phyloP scores from a whole-genome alignment of 2,888 invertebrate genomes.

The Epirrhoe alternata region DNA sequence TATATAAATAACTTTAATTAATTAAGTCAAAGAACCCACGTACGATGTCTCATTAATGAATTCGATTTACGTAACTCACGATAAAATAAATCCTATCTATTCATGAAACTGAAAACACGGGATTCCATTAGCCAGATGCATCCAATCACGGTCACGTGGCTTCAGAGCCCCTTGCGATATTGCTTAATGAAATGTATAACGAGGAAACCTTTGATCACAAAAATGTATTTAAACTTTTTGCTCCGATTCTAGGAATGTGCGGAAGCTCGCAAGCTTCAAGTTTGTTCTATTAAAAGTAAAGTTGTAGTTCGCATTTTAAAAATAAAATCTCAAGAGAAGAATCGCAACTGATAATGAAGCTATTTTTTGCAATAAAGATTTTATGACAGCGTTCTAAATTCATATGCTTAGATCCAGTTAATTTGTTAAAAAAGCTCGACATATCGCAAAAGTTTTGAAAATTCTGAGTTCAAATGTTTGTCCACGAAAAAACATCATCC shows the following conservation, averaged over 20 bases:
- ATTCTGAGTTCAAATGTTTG: background rate
- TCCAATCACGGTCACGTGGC: slow-evolving; percentile 30
- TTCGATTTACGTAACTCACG: background rate
- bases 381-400: too few species aligned
- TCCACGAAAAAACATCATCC: background rate
- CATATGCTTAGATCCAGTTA: too few species aligned
- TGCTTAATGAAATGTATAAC: slow-evolving; percentile 15
- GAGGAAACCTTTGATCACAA: slow-evolving; percentile 3
- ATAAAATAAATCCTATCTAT: slow-evolving; percentile 5
- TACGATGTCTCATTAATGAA: background rate
- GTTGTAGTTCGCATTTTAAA: background rate
- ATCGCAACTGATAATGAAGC: too few species aligned
- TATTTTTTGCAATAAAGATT: too few species aligned
- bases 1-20: background rate
- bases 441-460: too few species aligned
- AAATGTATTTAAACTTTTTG: background rate
- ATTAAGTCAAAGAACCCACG: background rate
- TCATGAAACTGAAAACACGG: slow-evolving; percentile 22
- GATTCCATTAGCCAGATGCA: slow-evolving; percentile 36
- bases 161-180: slow-evolving; percentile 12
- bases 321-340: too few species aligned
- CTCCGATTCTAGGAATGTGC: background rate
- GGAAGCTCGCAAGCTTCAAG: background rate
- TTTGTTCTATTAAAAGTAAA: background rate
- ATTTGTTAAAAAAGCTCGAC: too few species aligned